These are phyloP conservation scores for Anableps anableps DNA, from an alignment of 2,797 vertebrate species.

Conservation along the genomic window DNA sequence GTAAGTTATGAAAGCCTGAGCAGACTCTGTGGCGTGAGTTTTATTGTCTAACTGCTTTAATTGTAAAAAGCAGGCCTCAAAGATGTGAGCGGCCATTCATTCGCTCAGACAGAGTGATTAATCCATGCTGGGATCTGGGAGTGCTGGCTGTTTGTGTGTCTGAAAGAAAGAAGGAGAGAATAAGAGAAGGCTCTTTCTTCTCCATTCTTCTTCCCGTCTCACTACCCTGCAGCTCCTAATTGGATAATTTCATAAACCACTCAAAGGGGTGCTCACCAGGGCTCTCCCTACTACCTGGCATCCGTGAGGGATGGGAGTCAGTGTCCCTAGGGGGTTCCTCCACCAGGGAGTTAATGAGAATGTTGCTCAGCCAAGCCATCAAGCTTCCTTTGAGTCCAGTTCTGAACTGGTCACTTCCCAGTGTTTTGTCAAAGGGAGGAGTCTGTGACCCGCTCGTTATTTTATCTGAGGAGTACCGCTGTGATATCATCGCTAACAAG, in stretches of 20 bases:
- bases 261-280: conserved; percentile 56
- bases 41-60: conserved; percentile 79
- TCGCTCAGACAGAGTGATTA: conserved; percentile 80
- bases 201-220: conserved; percentile 61
- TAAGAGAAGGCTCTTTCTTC: conserved; percentile 64
- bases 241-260: conserved; percentile 83
- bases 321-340: background rate
- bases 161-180: conserved; percentile 38
- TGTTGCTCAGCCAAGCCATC: conserved; percentile 15
- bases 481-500: conserved; percentile 51
- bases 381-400: conserved; percentile 28
- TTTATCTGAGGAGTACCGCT: conserved; percentile 31
- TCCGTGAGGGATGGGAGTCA: conserved; percentile 28
- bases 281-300: conserved; percentile 61
- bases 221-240: conserved; percentile 70
- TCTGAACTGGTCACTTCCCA: conserved; percentile 65
- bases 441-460: conserved; percentile 59
- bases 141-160: conserved; percentile 44
- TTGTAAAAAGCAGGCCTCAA: conserved; percentile 76
- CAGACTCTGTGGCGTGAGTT: conserved; percentile 75
- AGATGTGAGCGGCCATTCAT: conserved; percentile 81
- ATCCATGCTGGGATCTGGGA: conserved; percentile 77
- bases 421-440: conserved; percentile 57
- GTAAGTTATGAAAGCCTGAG: conserved; percentile 33
- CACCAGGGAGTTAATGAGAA: conserved; percentile 54